phyloP scores from a whole-genome alignment of 1,140 invertebrate species.

The Drosophila neocordata region DNA sequence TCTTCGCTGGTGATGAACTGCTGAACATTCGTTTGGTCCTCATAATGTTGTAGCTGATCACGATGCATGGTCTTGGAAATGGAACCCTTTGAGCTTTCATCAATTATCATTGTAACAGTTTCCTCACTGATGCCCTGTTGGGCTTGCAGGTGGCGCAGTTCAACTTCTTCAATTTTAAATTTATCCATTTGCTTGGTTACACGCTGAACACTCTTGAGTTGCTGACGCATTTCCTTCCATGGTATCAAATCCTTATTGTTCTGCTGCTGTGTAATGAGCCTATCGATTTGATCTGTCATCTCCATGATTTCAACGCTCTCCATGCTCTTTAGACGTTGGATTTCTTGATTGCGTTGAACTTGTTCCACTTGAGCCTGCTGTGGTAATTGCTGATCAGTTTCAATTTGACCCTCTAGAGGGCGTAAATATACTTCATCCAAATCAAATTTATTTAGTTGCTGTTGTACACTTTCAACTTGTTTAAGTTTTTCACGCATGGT shows the following conservation, averaged over 20 bases:
- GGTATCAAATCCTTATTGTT: slow-evolving; percentile 72
- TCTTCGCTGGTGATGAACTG: slow-evolving; percentile 77
- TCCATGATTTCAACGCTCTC: slow-evolving; percentile 82
- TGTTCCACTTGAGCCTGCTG: slow-evolving; percentile 68
- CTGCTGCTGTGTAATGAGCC: slow-evolving; percentile 70
- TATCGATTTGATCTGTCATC: slow-evolving; percentile 80
- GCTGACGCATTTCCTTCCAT: slow-evolving; percentile 81
- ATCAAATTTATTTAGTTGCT: slow-evolving; percentile 77
- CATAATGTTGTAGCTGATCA: slow-evolving; percentile 65
- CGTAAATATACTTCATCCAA: slow-evolving; percentile 76
- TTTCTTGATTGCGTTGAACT: slow-evolving; percentile 64
- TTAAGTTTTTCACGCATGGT: slow-evolving; percentile 80
- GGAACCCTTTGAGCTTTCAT: slow-evolving; percentile 74
- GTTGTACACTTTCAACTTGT: slow-evolving; percentile 70
- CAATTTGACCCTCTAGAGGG: slow-evolving; percentile 64
- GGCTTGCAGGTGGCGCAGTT: slow-evolving; percentile 63
- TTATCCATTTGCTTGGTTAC: slow-evolving; percentile 80
- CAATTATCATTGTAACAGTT: slow-evolving; percentile 56
- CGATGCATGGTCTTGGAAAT: slow-evolving; percentile 66
- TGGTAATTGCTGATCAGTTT: slow-evolving; percentile 57
- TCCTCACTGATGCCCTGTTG: slow-evolving; percentile 64
- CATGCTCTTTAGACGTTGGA: slow-evolving; percentile 76
- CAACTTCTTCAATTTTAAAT: slow-evolving; percentile 80
- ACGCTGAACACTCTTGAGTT: slow-evolving; percentile 75
- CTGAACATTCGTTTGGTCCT: slow-evolving; percentile 67